Evolutionary conservation across 2,113 vertebrate species (phyloP), one percentile per base, ranked within the genome.

Genomic region (Albula goreensis): DNA sequence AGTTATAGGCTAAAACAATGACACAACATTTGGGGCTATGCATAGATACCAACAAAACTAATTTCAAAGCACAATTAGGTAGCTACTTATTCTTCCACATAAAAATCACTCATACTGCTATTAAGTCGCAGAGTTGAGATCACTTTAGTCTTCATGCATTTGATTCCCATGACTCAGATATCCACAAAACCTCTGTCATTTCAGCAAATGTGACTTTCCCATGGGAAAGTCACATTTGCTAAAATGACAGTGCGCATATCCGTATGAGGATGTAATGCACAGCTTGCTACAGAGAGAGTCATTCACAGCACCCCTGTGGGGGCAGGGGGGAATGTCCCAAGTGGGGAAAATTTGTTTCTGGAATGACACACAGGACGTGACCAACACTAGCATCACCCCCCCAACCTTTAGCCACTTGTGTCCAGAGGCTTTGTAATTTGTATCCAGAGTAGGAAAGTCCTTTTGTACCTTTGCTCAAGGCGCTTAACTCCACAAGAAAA

Each of bases 351-450:
- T 86, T 85, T 89, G 87, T 90, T 81, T 83, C 86, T 89, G 90
- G 89, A 83, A 63, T 88, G 50, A 90, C 92, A 90, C 87, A 93
- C 93, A 93, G 93, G 94, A 95, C 92, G 90, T 93, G 93, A 94
- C 89, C 91, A 86, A 89, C 83, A 82, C 85, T 92, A 91, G 90
- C 89, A 91, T 95, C 93, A 94, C 93, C 84, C 50, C 19, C 78
- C n/a, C 89, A 92, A 91, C 89, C 87, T 81, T 87, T 90, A 91
- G 90, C 86, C 92, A 84, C 48, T 25, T 48, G 56, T 22, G 78
- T 53, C 78, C 81, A 25, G 52, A 50, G 70, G 81, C 25, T 50
- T 82, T 80, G 48, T 52, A 89, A 87, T 89, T 87, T 85, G 88
- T 86, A 89, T 83, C 85, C 81, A 83, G 70, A 77, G 90, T 90